Evolutionary conservation across 2,888 invertebrate genomes (phyloP).

Genomic region (Brenthis ino): DNA sequence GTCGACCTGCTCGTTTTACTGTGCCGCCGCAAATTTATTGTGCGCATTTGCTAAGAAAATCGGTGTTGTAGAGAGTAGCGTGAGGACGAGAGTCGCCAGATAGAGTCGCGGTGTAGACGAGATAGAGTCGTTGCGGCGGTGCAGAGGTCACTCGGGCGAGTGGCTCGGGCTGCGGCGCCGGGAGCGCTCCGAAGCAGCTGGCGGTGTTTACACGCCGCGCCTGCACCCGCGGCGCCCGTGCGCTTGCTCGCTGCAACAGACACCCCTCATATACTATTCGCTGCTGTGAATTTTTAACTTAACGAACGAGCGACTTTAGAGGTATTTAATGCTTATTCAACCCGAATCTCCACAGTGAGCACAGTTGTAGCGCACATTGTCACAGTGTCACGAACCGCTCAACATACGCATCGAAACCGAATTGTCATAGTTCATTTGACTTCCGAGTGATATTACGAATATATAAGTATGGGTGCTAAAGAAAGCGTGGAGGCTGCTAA

Average conservation of each 20-base stretch:
- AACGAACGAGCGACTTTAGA: slow-evolving; percentile 71
- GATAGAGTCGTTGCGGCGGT: slow-evolving; percentile 38
- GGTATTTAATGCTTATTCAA: slow-evolving; percentile 76
- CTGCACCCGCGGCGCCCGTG: slow-evolving; percentile 58
- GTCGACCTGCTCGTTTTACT: slow-evolving; percentile 56
- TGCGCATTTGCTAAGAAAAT: slow-evolving; percentile 61
- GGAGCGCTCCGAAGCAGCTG: slow-evolving; percentile 58
- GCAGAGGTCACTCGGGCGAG: slow-evolving; percentile 43
- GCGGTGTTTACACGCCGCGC: slow-evolving; percentile 75
- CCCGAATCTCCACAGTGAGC: slow-evolving; percentile 67
- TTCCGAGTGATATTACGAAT: slow-evolving; percentile 75
- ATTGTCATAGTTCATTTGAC: slow-evolving; percentile 68
- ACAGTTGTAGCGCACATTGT: slow-evolving; percentile 71
- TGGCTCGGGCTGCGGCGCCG: slow-evolving; percentile 46
- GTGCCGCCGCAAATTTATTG: slow-evolving; percentile 60
- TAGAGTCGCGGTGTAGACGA: slow-evolving; percentile 45
- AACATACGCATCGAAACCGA: slow-evolving; percentile 75
- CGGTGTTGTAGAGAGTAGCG: slow-evolving; percentile 46
- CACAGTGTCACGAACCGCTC: slow-evolving; percentile 70
- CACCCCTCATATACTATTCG: slow-evolving; percentile 76
- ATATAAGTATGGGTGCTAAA: slow-evolving; percentile 89
- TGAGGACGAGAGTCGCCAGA: slow-evolving; percentile 41
- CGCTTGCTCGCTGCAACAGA: slow-evolving; percentile 66
- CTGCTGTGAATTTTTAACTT: slow-evolving; percentile 77
- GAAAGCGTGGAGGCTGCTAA: slow-evolving; percentile 91